A percentile compares a stretch with the other conserved stretches of the same genome.
Conservation (phyloP, 2,888 invertebrate genomes). For the Iphiclides podalirius region DNA sequence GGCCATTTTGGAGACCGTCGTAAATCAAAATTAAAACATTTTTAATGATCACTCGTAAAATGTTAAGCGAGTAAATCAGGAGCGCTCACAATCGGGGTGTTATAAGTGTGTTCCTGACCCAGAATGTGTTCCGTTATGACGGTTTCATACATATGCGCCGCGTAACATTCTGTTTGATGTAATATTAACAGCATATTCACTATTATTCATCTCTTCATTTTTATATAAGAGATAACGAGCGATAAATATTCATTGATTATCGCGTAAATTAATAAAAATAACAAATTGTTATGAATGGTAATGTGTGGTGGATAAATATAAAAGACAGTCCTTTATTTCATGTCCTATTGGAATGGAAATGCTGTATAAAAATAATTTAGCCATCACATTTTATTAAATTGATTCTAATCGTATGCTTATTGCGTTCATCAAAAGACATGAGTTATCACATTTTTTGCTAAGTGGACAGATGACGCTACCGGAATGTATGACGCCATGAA, state of each 20-base stretch:
- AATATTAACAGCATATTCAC: slow-evolving; percentile 1
- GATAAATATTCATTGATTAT: neutral
- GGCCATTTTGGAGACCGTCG: slow-evolving; percentile 43
- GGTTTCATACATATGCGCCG: slow-evolving; percentile 17
- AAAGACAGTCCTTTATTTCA: neutral
- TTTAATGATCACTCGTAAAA: slow-evolving; percentile 66
- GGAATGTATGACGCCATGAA: neutral
- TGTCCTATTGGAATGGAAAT: neutral
- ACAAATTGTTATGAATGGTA: neutral
- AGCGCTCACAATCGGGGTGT: slow-evolving; percentile 36
- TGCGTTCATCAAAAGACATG: neutral
- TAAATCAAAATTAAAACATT: slow-evolving; percentile 74
- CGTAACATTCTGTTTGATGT: neutral
- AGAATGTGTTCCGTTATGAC: slow-evolving; percentile 23
- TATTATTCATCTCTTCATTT: slow-evolving; percentile 3
- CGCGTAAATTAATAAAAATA: neutral
- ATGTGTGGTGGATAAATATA: neutral
- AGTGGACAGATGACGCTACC: neutral
- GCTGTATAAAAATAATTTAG: neutral
- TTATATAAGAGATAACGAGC: neutral
- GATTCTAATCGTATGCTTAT: slow-evolving; percentile 5
- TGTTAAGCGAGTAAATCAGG: slow-evolving; percentile 46
- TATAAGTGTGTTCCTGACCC: slow-evolving; percentile 34
- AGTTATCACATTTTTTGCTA: slow-evolving; percentile 1
- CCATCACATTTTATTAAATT: slow-evolving; percentile 1